These are phyloP conservation scores for Drosophila sucinea DNA, from an alignment of 1,140 invertebrate species.

Conservation along the genomic window DNA sequence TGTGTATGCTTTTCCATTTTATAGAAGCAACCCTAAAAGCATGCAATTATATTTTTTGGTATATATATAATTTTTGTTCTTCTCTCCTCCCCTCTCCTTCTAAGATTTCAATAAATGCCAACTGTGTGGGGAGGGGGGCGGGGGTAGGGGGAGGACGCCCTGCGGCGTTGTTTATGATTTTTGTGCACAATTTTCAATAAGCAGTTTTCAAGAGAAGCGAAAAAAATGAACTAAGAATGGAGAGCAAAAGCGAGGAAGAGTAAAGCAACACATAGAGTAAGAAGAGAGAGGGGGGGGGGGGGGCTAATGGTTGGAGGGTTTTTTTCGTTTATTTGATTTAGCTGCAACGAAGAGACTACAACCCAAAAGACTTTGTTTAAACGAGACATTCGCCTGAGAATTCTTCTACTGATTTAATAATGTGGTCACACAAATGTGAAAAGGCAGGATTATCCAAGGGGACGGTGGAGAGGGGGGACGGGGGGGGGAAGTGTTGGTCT, in stretches of 20 bases:
- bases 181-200: constrained; percentile 74
- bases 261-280: constrained; percentile 8
- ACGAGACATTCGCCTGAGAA: constrained; percentile 6
- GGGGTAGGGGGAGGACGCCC: constrained; percentile 25
- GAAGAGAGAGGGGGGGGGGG: neutral
- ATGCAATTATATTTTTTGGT: constrained; percentile 64
- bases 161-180: constrained; percentile 76
- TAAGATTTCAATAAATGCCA: constrained; percentile 78
- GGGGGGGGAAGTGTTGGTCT: constrained; percentile 22
- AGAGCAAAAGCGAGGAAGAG: constrained; percentile 27
- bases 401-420: constrained; percentile 77
- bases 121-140: neutral
- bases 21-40: constrained; percentile 68
- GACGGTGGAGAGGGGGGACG: neutral
- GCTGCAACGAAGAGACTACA: constrained; percentile 52
- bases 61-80: constrained; percentile 41
- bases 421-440: constrained; percentile 42
- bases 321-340: constrained; percentile 59
- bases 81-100: neutral
- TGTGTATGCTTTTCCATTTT: constrained; percentile 66
- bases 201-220: constrained; percentile 40
- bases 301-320: constrained; percentile 12
- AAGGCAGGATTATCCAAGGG: neutral
- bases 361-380: constrained; percentile 36
- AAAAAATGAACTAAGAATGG: neutral